Evolutionary conservation across 2,797 vertebrate genomes (phyloP), one percentile per base, ranked within the genome.

Genomic region (Phyllotis vaccarum): DNA sequence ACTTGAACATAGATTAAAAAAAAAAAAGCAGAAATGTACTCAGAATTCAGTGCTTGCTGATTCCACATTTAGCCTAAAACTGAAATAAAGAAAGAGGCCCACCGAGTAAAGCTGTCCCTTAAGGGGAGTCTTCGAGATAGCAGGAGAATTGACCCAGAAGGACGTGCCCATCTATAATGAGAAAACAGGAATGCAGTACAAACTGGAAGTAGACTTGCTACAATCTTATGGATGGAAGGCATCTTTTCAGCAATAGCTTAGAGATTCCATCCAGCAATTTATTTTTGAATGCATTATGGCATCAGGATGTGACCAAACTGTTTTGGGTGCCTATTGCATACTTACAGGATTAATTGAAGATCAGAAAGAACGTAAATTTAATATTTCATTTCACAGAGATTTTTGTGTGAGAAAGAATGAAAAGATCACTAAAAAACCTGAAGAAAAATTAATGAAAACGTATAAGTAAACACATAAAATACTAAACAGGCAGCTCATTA

Each of bases 401-500:
- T 91, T 83, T 66, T 37, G 86, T 49, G 31, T 24, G 43, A 82
- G 21, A 56, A 62, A 62, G 17, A 74, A 43, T 34, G 56, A 43
- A 19, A 85, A 75, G 49, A 83, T 43, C 60, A 64, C 17, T 46
- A 11, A 6, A 4, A 66, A 5, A 24, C 37, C 7, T 72, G 72
- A 76, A 95, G 27, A 40, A 46, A 72, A 92, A 86, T 89, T 87
- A 94, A 94, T 16, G 6, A 7, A 27, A 2, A 54, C 16, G 19
- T n/a, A 16, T 29, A 31, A 43, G 37, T 19, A 64, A 37, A 79
- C 31, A 49, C 46, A 54, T 43, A 43, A 79, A 89, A 22, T 68
- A 37, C 40, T 58, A 76, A 46, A 34, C 40, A 80, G 66, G 27
- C 31, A 62, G 22, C 31, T 27, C 24, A 29, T 89, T 19, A 24